These are phyloP conservation scores for Scleropages formosus DNA, from an alignment of 2,797 vertebrate species.

Conservation along the genomic window DNA sequence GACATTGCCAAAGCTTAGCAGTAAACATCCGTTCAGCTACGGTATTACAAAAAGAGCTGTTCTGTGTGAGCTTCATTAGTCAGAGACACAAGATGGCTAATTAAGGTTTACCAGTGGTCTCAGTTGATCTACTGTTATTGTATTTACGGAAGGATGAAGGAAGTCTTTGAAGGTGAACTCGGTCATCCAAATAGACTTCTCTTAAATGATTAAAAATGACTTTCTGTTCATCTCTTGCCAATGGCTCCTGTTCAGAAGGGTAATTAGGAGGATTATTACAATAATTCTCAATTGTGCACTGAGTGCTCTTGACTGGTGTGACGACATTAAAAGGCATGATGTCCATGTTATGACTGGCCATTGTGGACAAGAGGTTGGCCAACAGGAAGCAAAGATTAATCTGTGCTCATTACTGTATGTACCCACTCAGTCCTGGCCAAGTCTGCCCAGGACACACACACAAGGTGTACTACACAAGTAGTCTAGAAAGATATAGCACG, in stretches of 20 bases:
- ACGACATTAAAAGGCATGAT: conserved; percentile 26
- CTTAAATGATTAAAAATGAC: conserved; percentile 9
- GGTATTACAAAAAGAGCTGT: background rate
- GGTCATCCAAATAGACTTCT: conserved; percentile 3
- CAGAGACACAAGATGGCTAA: conserved; percentile 11
- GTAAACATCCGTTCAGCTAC: background rate
- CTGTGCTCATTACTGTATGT: conserved; percentile 35
- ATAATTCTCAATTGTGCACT: conserved; percentile 10
- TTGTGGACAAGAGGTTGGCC: conserved; percentile 29
- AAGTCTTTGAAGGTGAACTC: conserved; percentile 11
- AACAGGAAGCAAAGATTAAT: conserved; percentile 50
- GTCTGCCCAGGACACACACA: background rate
- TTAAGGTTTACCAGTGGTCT: background rate
- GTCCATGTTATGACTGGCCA: conserved; percentile 50
- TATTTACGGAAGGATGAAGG: conserved; percentile 11
- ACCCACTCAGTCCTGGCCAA: conserved; percentile 35
- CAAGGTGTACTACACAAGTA: background rate
- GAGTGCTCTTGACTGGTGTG: conserved; percentile 15
- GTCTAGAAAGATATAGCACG: background rate
- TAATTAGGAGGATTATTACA: conserved; percentile 44
- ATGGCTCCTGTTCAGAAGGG: conserved; percentile 29
- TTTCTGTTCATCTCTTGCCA: conserved; percentile 14
- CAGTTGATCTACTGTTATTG: background rate
- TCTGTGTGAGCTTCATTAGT: background rate
- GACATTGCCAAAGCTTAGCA: background rate